A percentile compares a stretch with the other conserved stretches of the same genome.
Evolutionary conservation across 2,888 invertebrate species (phyloP).

Genomic region (Cacoxenus indagator): DNA sequence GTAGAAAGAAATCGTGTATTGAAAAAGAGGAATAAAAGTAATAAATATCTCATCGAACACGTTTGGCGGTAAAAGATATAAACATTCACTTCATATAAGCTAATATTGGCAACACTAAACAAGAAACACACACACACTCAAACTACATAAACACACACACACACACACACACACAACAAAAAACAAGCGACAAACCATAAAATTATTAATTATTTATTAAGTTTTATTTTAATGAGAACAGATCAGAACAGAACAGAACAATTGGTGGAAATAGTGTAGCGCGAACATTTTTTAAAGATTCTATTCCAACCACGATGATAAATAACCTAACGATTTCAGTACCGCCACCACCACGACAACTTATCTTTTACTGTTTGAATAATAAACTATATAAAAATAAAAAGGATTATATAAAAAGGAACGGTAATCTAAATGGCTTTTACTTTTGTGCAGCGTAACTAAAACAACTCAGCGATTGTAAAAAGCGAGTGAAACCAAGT

Average conservation of each 20-base stretch:
- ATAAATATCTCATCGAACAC: background rate
- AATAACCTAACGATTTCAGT: slow-evolving; percentile 9
- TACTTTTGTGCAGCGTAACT: background rate
- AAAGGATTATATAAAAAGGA: background rate
- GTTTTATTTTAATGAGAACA: too few relatives aligned
- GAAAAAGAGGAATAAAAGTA: background rate
- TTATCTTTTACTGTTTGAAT: slow-evolving; percentile 19
- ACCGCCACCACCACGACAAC: slow-evolving; percentile 6
- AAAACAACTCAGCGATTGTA: background rate
- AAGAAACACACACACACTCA: too few relatives aligned
- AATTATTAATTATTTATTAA: too few relatives aligned
- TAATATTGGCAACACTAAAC: too few relatives aligned
- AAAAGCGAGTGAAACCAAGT: background rate
- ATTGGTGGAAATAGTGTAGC: background rate
- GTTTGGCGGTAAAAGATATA: background rate
- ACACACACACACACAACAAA: too few relatives aligned
- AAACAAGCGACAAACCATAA: too few relatives aligned
- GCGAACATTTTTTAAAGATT: background rate
- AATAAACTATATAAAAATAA: background rate
- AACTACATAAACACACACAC: too few relatives aligned
- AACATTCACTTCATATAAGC: too few relatives aligned
- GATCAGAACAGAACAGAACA: too few relatives aligned
- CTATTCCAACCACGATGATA: background rate
- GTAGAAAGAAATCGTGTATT: background rate
- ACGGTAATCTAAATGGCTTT: background rate